These are phyloP conservation scores for Australoheros scitulus DNA, from an alignment of 2,113 vertebrate genomes.

Conservation along the genomic window DNA sequence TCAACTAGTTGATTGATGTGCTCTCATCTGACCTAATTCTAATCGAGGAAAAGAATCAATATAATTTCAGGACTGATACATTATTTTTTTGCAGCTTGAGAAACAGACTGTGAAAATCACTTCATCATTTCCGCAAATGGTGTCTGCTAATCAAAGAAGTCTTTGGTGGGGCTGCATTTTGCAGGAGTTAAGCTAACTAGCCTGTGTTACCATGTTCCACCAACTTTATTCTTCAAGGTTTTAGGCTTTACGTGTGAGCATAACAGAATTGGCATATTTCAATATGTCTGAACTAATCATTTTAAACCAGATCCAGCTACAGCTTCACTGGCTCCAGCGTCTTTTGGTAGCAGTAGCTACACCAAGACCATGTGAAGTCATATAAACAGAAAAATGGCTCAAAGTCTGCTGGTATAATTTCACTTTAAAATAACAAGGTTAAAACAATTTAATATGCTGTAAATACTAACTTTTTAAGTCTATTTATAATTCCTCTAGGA, in stretches of 20 bases:
- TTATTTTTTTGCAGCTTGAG: no score
- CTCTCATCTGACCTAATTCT: background rate
- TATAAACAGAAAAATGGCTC: background rate
- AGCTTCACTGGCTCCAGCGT: background rate
- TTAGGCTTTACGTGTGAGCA: background rate
- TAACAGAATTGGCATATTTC: no score
- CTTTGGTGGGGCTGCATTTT: no score
- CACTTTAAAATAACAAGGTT: background rate
- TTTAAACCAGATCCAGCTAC: background rate
- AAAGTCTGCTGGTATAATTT: background rate
- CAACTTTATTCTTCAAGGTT: background rate
- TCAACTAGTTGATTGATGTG: background rate
- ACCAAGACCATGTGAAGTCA: background rate
- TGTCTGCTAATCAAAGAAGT: no score
- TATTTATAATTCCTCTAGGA: no score
- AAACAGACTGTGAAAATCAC: no score
- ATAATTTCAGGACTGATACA: background rate
- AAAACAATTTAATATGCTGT: no score
- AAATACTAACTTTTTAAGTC: no score
- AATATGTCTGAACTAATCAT: no score
- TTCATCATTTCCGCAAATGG: no score
- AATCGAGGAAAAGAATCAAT: background rate
- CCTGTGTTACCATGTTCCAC: background rate
- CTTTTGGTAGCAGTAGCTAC: background rate
- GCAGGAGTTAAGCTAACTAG: no score